Evolutionary conservation across 2,113 vertebrate genomes (phyloP), one percentile per base, ranked within the genome.

Genomic region (Eptatretus burgeri): DNA sequence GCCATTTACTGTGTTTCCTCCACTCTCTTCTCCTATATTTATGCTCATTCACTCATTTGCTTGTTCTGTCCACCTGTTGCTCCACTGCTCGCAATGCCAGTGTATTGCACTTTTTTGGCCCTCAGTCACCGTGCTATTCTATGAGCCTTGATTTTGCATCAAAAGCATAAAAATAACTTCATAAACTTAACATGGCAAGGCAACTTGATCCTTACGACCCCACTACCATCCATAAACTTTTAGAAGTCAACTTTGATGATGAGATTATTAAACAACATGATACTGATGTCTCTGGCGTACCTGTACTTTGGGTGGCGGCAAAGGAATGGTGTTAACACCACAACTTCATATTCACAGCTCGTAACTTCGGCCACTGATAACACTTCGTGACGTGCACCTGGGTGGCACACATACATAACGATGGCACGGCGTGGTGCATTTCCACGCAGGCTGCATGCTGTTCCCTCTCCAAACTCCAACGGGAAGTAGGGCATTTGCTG

Each of bases 341-440:
- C 80, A 68, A 94, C 84, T 76, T 96, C 88, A 27, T 98, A 98
- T 77, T 94, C 84, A 69, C 93, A 98, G 66, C 84, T 94, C 13
- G 81, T 87, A 66, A 96, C 80, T 76, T 98, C 93, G 10, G 89
- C 86, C 2, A 94, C 80, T 0, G 89, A 96, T 62, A 94, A 74
- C 72, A 98, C 89, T 75, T 96, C 93, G 2, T 98, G 86, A 69
- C 94, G 95, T 66, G 93, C 85, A 70, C 94, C 89, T 0, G 89
- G 93, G 60, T 98, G 88, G 68, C 93, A 98, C 69, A 98, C 81
- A 41, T 98, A 96, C 75, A 96, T 75, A 63, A 96, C 78, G 1
- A 80, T 77, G 18, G 83, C 79, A 63, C 78, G 76, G 64, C 93
- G 79, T 64, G 86, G 81, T 50, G 74, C 62, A 73, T 88, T 80